Evolutionary conservation across 2,888 invertebrate genomes (phyloP).

Genomic region (Theodoxus fluviatilis): DNA sequence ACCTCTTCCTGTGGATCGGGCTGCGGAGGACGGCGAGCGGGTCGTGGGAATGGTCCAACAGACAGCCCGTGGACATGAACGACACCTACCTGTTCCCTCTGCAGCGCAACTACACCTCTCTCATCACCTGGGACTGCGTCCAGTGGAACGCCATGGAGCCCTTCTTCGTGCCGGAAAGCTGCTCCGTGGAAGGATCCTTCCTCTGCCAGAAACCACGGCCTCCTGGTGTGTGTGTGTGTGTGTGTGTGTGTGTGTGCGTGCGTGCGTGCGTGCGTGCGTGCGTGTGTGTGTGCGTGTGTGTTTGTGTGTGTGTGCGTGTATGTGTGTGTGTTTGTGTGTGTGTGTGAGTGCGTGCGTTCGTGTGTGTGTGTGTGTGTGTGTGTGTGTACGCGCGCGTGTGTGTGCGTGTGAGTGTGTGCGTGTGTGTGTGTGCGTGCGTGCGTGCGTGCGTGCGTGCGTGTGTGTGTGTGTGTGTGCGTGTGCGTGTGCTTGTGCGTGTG

Average conservation of each 20-base stretch:
- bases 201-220: background rate
- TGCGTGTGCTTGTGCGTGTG: too few species aligned
- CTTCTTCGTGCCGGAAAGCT: constrained; percentile 12
- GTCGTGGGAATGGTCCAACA: constrained; percentile 9
- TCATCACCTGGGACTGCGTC: constrained; percentile 24
- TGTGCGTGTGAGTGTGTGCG: too few species aligned
- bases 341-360: too few species aligned
- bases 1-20: constrained; percentile 20
- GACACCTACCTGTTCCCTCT: constrained; percentile 11
- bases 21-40: constrained; percentile 2
- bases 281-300: constrained; percentile 4
- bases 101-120: background rate
- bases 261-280: constrained; percentile 18
- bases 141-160: constrained; percentile 23
- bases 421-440: too few species aligned
- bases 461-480: too few species aligned
- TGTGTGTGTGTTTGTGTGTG: too few species aligned
- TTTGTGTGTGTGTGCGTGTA: too few species aligned
- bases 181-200: constrained; percentile 6
- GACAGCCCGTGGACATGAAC: constrained; percentile 3
- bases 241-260: constrained; percentile 22
- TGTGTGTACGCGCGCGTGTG: too few species aligned
- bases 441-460: too few species aligned
- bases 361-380: too few species aligned
- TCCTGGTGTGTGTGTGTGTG: constrained; percentile 10